A percentile compares a stretch with the other conserved stretches of the same genome.
Evolutionary conservation across 2,797 vertebrate genomes (phyloP).

Genomic region (Antennarius maculatus): DNA sequence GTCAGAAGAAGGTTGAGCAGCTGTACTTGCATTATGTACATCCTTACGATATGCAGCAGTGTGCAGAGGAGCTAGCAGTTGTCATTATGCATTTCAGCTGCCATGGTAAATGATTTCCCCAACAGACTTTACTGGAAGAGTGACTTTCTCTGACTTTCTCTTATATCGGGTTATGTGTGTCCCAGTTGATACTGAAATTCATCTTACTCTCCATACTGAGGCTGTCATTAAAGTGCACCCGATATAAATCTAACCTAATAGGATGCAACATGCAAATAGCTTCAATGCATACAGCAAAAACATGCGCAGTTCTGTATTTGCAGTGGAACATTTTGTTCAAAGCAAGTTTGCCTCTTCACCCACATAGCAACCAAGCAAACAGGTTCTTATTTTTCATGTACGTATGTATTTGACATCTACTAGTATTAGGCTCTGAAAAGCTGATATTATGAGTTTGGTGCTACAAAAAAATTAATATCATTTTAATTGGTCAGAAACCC

Average conservation of each 20-base stretch:
- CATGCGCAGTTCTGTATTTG: slow-evolving; percentile 53
- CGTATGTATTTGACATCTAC: background rate
- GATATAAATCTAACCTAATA: slow-evolving; percentile 14
- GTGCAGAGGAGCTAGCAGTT: background rate
- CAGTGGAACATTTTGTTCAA: slow-evolving; percentile 49
- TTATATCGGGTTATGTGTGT: slow-evolving; percentile 5
- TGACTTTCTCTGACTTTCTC: slow-evolving; percentile 5
- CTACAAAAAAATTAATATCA: too few relatives aligned
- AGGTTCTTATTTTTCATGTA: background rate
- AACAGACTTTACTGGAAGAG: slow-evolving; percentile 5
- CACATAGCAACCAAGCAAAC: background rate
- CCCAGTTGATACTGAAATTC: slow-evolving; percentile 4
- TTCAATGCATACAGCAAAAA: slow-evolving; percentile 53
- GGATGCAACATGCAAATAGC: slow-evolving; percentile 33
- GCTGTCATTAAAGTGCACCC: background rate
- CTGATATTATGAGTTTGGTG: too few relatives aligned
- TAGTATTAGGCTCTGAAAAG: too few relatives aligned
- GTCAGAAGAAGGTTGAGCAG: background rate
- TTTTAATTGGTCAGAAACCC: too few relatives aligned
- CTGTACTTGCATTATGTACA: background rate
- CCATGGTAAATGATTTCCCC: slow-evolving; percentile 6
- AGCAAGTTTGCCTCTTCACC: slow-evolving; percentile 32
- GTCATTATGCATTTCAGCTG: background rate
- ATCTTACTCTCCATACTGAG: background rate
- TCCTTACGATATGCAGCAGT: background rate